Evolutionary conservation across 2,797 vertebrate species (phyloP).

Genomic region (Gymnopithys bicolor): DNA sequence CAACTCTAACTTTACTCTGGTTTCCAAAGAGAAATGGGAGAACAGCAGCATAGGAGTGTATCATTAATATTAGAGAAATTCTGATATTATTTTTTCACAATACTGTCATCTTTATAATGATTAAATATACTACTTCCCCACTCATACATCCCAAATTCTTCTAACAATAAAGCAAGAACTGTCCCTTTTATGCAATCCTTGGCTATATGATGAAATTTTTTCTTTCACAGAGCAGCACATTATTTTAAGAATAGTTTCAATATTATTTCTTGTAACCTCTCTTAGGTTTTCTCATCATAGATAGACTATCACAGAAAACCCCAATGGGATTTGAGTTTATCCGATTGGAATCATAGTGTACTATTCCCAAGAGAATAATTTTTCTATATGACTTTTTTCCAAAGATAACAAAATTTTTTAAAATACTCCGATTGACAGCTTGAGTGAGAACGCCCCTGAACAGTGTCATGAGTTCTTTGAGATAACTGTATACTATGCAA

Average conservation of each 20-base stretch:
- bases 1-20: background rate
- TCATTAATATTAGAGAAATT: background rate
- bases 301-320: background rate
- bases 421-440: background rate
- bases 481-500: fast-evolving
- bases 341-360: background rate
- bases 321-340: background rate
- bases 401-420: background rate
- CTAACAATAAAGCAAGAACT: background rate
- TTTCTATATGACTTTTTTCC: background rate
- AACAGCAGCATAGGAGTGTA: background rate
- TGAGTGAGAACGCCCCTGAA: background rate
- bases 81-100: background rate
- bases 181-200: background rate
- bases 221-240: background rate
- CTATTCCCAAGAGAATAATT: background rate
- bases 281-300: background rate
- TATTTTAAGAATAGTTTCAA: background rate
- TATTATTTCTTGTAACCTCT: background rate
- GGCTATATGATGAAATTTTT: background rate
- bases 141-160: background rate
- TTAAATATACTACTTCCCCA: background rate
- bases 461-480: background rate
- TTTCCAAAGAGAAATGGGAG: background rate
- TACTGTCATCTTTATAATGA: background rate